These are phyloP conservation scores for Acronicta aceris DNA, from an alignment of 2,888 invertebrate species.

Conservation along the genomic window DNA sequence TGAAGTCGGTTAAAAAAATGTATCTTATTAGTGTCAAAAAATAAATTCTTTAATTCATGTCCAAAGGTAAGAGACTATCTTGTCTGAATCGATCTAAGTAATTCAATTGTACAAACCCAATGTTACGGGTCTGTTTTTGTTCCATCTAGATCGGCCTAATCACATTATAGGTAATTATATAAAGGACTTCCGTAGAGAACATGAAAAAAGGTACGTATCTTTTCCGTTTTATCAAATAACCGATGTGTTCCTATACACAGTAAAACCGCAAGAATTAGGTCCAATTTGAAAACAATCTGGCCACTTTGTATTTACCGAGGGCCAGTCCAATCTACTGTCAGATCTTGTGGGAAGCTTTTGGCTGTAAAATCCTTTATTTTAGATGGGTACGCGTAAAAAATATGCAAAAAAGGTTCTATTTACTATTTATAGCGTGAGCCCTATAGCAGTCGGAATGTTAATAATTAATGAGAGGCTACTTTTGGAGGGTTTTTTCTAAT, in stretches of 20 bases:
- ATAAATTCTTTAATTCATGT: constrained; percentile 6
- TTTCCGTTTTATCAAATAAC: too few relatives aligned
- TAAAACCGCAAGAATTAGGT: too few relatives aligned
- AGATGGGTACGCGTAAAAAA: neutral
- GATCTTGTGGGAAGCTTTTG: constrained; percentile 35
- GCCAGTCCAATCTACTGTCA: constrained; percentile 27
- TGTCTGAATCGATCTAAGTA: constrained; percentile 25
- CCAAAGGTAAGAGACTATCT: constrained; percentile 8
- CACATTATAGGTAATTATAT: constrained; percentile 21
- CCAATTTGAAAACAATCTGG: constrained; percentile 14
- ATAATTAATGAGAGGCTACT: too few relatives aligned
- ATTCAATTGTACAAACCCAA: constrained; percentile 39
- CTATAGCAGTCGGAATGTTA: neutral
- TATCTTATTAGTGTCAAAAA: neutral
- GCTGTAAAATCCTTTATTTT: neutral
- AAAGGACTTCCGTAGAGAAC: constrained; percentile 1
- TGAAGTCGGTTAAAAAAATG: too few relatives aligned
- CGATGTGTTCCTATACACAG: too few relatives aligned
- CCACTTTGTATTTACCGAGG: constrained; percentile 37
- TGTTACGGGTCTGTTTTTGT: constrained; percentile 37
- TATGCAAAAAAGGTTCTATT: constrained; percentile 1
- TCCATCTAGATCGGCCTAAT: constrained; percentile 34
- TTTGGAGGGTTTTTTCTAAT: too few relatives aligned
- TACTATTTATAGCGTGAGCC: neutral
- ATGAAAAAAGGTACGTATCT: too few relatives aligned